A percentile compares a stretch with the other conserved stretches of the same genome.
These are phyloP conservation scores for Thumatha senex DNA, from an alignment of 2,888 invertebrate species.

Conservation along the genomic window DNA sequence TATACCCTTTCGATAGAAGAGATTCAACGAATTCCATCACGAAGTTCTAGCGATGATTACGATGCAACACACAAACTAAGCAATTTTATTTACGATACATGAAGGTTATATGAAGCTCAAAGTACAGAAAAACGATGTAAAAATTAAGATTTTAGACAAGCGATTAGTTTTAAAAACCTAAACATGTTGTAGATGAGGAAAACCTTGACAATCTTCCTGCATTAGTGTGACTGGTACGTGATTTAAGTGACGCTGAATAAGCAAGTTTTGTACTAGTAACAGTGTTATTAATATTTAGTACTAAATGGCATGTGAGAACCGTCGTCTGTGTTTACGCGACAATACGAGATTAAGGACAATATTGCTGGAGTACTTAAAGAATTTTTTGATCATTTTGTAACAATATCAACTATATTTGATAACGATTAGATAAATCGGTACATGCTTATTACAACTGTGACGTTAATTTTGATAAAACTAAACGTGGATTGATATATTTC, in stretches of 20 bases:
- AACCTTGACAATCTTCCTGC: conserved; percentile 40
- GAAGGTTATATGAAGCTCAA: conserved; percentile 6
- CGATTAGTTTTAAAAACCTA: conserved; percentile 30
- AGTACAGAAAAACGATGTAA: conserved; percentile 26
- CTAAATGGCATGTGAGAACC: conserved; percentile 18
- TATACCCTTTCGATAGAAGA: too few species aligned
- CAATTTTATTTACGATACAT: conserved; percentile 16
- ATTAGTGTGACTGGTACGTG: conserved; percentile 28
- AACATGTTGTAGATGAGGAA: conserved; percentile 35
- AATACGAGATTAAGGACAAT: conserved; percentile 5
- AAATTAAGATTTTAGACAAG: conserved; percentile 27
- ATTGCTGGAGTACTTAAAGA: conserved; percentile 10
- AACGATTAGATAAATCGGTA: conserved; percentile 32
- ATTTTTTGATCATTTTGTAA: conserved; percentile 17
- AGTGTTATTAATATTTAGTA: conserved; percentile 16
- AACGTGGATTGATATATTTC: conserved; percentile 29
- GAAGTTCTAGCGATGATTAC: conserved; percentile 4
- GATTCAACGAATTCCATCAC: not conserved
- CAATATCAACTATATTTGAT: conserved; percentile 16
- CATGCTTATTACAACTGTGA: conserved; percentile 27
- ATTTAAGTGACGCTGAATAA: conserved; percentile 37
- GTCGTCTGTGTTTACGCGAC: conserved; percentile 20
- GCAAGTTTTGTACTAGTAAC: conserved; percentile 32
- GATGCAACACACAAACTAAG: conserved; percentile 4
- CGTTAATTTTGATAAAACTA: conserved; percentile 32